These are phyloP conservation scores for Schizotus pectinicornis DNA, from an alignment of 2,888 invertebrate species.

Conservation along the genomic window DNA sequence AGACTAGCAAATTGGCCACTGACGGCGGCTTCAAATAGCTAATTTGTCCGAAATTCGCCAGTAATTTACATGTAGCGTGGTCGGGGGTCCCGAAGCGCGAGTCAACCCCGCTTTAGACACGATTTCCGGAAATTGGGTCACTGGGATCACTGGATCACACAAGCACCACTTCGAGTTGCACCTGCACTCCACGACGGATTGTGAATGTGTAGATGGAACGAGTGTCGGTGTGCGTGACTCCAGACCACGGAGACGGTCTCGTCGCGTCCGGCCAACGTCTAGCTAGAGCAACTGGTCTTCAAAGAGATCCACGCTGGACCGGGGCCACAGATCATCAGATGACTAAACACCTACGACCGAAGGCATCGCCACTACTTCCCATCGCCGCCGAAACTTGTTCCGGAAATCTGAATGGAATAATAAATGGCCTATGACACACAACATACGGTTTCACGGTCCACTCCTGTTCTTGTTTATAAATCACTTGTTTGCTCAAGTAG, in stretches of 20 bases:
- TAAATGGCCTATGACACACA: slow-evolving; percentile 17
- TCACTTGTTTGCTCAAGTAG: slow-evolving; percentile 8
- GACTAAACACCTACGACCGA: slow-evolving; percentile 37
- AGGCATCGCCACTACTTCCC: slow-evolving; percentile 34
- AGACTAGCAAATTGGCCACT: slow-evolving; percentile 4
- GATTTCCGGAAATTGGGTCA: slow-evolving; percentile 15
- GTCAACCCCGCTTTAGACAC: no score
- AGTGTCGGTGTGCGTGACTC: slow-evolving; percentile 2
- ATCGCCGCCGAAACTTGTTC: slow-evolving; percentile 32
- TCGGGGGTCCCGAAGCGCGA: no score
- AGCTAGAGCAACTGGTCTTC: slow-evolving; percentile 18
- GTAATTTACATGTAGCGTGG: slow-evolving; percentile 13
- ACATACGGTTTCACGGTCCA: slow-evolving; percentile 14
- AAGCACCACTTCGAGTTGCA: slow-evolving; percentile 19
- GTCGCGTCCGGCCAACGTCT: slow-evolving; percentile 4
- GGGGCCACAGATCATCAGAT: slow-evolving; percentile 28
- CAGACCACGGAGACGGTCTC: slow-evolving; percentile 8
- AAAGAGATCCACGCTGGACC: slow-evolving; percentile 11
- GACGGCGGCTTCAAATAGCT: slow-evolving; percentile 1
- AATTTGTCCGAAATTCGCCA: slow-evolving; percentile 2
- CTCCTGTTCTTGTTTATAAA: slow-evolving; percentile 16
- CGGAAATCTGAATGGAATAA: slow-evolving; percentile 33
- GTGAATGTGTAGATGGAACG: background rate
- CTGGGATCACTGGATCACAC: slow-evolving; percentile 19
- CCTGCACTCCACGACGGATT: slow-evolving; percentile 27